These are phyloP conservation scores for Chydorus sphaericus DNA, from an alignment of 2,888 invertebrate genomes.

Conservation along the genomic window DNA sequence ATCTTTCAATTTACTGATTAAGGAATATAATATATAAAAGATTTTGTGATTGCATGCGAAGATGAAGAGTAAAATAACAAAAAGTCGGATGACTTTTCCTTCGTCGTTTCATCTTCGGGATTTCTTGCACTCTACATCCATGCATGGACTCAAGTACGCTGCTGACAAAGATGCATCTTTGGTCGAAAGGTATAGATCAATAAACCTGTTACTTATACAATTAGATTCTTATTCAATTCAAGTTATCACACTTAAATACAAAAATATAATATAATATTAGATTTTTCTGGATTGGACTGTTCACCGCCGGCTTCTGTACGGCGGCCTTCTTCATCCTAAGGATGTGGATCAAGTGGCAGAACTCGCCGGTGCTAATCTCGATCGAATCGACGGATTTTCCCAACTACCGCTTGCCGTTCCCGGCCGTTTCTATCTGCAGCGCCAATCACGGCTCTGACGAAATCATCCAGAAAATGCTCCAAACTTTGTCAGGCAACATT, in stretches of 20 bases:
- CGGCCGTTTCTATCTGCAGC: constrained; percentile 15
- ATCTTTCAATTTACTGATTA: too few species aligned
- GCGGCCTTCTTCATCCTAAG: constrained; percentile 11
- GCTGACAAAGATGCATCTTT: constrained; percentile 11
- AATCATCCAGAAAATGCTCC: too few species aligned
- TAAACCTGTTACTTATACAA: too few species aligned
- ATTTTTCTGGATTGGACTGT: constrained; percentile 8
- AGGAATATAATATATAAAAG: too few species aligned
- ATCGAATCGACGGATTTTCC: constrained; percentile 15
- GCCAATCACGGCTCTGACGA: constrained; percentile 12
- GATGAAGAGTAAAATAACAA: too few species aligned
- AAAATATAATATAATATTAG: too few species aligned
- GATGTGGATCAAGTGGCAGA: constrained; percentile 12
- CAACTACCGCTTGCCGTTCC: constrained; percentile 10
- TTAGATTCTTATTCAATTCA: too few species aligned
- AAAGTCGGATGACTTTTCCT: too few species aligned
- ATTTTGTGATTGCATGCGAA: too few species aligned
- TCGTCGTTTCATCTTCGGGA: constrained; percentile 7
- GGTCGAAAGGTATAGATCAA: constrained; percentile 13
- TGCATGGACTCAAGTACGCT: constrained; percentile 12
- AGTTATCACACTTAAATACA: too few species aligned
- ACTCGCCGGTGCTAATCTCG: constrained; percentile 13
- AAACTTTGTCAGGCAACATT: too few species aligned
- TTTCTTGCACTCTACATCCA: constrained; percentile 8
- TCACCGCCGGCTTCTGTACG: constrained; percentile 5